Evolutionary conservation across 2,888 invertebrate species (phyloP), one percentile per base, ranked within the genome.

Genomic region (Drosophila parthenogenetica): DNA sequence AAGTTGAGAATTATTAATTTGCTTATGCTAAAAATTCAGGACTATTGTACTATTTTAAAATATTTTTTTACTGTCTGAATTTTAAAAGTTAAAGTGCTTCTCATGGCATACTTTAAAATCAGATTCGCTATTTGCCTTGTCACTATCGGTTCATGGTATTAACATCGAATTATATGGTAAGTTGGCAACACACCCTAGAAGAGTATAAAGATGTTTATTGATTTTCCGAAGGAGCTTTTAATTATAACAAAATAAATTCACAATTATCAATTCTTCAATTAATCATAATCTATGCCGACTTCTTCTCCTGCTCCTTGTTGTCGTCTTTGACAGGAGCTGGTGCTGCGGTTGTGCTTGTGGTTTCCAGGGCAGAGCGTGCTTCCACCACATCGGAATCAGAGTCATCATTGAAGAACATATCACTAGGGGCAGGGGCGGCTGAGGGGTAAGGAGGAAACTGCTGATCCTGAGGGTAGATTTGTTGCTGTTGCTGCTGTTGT

Each of bases 341-440:
- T 0, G 79, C 77, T 2, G 73, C 69, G 5, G 85, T 78, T 49
- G 81, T 79, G 74, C 58, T 77, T 64, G 49, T 68, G 16, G 68
- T n/a, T 8, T 73, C 78, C 8, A 62, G 58, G 22, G 65, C 88
- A 10, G 88, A 69, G 8, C 91, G 90, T 1, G 79, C 85, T 67
- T 91, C 90, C 14, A 90, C 84, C 40, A 91, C 83, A 66, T 91
- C 91, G 39, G 91, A 84, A 37, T 90, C 90, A 3, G 65, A 62
- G 7, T 69, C 69, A 8, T 53, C 75, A 5, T 59, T 59, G 8
- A 45, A 11, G 10, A 43, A 10, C 10, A 59, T 7, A 7, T 10
- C 40, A 29, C 39, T 42, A 0, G 79, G 71, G 0, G 69, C 67
- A 14, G 81, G 67, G 1, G 72, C 54, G 11, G 77, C 71, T 13